A percentile compares a stretch with the other conserved stretches of the same genome.
Evolutionary conservation across 2,113 vertebrate genomes (phyloP).

Genomic region (Carlito syrichta): DNA sequence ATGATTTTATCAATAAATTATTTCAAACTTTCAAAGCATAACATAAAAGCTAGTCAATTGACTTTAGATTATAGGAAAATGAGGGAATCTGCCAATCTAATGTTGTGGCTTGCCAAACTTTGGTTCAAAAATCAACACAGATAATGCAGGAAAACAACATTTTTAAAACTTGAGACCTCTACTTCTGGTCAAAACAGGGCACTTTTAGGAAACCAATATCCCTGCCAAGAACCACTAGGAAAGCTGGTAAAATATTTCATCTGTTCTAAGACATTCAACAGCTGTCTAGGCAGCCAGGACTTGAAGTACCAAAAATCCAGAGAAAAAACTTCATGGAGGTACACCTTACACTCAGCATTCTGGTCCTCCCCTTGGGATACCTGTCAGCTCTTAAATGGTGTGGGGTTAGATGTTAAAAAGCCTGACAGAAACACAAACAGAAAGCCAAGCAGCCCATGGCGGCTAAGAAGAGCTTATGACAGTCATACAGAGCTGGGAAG

Average conservation of each 20-base stretch:
- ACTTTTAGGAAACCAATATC: conserved; percentile 28
- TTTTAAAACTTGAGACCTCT: not conserved
- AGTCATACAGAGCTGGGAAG: not conserved
- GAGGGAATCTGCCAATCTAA: not conserved
- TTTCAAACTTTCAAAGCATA: not conserved
- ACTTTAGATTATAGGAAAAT: not conserved
- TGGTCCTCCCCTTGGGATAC: not conserved
- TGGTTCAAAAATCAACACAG: not conserved
- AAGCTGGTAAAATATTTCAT: not conserved
- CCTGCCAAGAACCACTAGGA: not conserved
- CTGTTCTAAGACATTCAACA: not conserved
- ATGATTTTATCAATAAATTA: not conserved
- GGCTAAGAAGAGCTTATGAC: not conserved
- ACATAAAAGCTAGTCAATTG: not conserved
- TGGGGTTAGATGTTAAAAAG: not conserved
- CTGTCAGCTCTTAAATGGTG: not conserved
- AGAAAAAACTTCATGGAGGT: not conserved
- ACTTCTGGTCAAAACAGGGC: not conserved
- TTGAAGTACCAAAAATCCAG: not conserved
- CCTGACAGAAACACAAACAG: not conserved
- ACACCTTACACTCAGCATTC: not conserved
- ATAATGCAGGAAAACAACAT: conserved; percentile 1
- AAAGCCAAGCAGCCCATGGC: not conserved
- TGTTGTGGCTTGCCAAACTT: not conserved
- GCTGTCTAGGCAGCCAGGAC: not conserved